These are phyloP conservation scores for Limanda limanda DNA, from an alignment of 2,113 vertebrate species.

Conservation along the genomic window DNA sequence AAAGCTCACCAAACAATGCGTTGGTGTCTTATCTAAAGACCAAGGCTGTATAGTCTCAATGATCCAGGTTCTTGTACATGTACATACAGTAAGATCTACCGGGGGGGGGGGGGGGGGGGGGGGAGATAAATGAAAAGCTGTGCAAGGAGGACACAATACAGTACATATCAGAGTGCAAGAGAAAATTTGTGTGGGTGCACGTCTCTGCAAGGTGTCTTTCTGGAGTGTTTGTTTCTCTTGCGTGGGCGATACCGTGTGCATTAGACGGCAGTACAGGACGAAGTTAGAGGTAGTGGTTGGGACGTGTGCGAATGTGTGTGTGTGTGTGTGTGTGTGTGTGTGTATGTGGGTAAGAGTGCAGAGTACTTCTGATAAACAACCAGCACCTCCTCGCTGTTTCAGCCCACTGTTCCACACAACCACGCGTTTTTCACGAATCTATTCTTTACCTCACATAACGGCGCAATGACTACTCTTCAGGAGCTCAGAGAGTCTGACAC, in stretches of 20 bases:
- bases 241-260: constrained; percentile 72
- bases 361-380: constrained; percentile 59
- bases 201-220: constrained; percentile 76
- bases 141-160: constrained; percentile 71
- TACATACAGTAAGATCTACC: constrained; percentile 33
- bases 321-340: constrained; percentile 16
- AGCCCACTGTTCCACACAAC: constrained; percentile 22
- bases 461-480: neutral
- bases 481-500: constrained; percentile 2
- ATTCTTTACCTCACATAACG: neutral
- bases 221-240: constrained; percentile 58
- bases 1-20: constrained; percentile 42
- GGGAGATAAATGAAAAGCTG: constrained; percentile 63
- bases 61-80: constrained; percentile 13
- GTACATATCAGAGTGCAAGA: constrained; percentile 59
- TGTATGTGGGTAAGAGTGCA: constrained; percentile 41
- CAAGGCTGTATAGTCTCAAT: constrained; percentile 10
- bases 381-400: constrained; percentile 34
- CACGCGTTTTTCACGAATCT: neutral
- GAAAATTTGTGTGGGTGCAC: constrained; percentile 73
- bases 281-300: constrained; percentile 58
- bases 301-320: constrained; percentile 32
- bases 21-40: constrained; percentile 28
- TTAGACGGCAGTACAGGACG: constrained; percentile 72
- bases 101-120: constrained; percentile 43